These are phyloP conservation scores for Oscheius sp. DNA, from an alignment of 2,888 invertebrate species.

Conservation along the genomic window DNA sequence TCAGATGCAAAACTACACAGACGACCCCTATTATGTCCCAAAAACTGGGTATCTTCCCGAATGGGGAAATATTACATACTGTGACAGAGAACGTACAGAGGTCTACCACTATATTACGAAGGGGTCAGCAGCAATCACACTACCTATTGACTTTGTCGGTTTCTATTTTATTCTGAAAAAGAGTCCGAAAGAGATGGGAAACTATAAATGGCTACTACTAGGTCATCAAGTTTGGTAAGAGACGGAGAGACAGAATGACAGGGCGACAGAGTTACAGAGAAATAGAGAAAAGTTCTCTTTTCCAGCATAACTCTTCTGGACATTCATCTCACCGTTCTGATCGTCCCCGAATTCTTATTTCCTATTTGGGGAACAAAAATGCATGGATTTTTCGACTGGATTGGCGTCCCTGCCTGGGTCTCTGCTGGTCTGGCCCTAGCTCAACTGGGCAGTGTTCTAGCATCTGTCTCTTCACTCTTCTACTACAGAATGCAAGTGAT, in stretches of 20 bases:
- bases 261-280: not conserved
- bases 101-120: not conserved
- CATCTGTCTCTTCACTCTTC: not conserved
- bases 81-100: not conserved
- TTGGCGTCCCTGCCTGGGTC: not conserved
- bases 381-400: constrained; percentile 10
- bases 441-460: constrained; percentile 13
- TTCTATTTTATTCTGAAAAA: constrained; percentile 12
- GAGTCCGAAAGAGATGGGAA: constrained; percentile 2
- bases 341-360: constrained; percentile 16
- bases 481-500: constrained; percentile 13
- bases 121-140: not conserved
- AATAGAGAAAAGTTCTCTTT: not conserved
- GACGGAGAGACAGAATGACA: too few species aligned
- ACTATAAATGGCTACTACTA: not conserved
- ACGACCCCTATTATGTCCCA: not conserved
- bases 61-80: constrained; percentile 13
- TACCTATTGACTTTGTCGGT: constrained; percentile 2
- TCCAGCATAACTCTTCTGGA: constrained; percentile 18
- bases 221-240: constrained; percentile 6
- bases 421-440: not conserved
- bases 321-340: not conserved
- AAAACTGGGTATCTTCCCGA: not conserved
- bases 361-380: constrained; percentile 17
- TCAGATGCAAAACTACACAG: not conserved